These are phyloP conservation scores for Lepidocyrtinus sp. DNA, from an alignment of 2,888 invertebrate genomes.

Conservation along the genomic window DNA sequence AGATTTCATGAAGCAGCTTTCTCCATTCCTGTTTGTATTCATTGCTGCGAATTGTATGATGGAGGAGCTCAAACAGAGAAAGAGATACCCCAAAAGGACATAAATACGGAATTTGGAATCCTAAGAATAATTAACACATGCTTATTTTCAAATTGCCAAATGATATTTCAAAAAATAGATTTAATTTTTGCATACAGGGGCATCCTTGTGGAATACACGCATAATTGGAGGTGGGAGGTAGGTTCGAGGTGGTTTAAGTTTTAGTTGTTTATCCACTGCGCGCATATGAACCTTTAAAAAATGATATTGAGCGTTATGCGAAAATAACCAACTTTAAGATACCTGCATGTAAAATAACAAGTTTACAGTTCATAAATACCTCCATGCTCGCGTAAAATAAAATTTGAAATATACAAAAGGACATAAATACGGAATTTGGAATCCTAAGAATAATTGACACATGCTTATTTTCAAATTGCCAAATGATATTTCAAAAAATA, in stretches of 20 bases:
- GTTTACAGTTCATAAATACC: conserved; percentile 7
- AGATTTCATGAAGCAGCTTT: conserved; percentile 41
- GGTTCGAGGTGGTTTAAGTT: conserved; percentile 35
- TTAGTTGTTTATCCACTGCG: conserved; percentile 41
- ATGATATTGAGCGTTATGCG: not conserved
- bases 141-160: not conserved
- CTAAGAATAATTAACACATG: conserved; percentile 11
- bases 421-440: too few species aligned
- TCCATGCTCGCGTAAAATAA: conserved; percentile 49
- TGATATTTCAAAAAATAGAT: not conserved
- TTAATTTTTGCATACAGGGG: conserved; percentile 42
- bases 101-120: conserved; percentile 37
- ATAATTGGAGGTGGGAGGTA: conserved; percentile 56
- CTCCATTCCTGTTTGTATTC: conserved; percentile 25
- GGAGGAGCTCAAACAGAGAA: conserved; percentile 15
- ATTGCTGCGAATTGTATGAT: conserved; percentile 25
- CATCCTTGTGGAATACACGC: conserved; percentile 54
- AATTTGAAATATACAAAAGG: conserved; percentile 21
- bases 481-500: not conserved
- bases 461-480: not conserved
- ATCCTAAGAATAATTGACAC: conserved; percentile 16
- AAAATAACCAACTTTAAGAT: conserved; percentile 14
- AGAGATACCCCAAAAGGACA: conserved; percentile 29
- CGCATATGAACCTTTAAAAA: conserved; percentile 42
- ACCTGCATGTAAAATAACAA: too few species aligned